Evolutionary conservation across 2,888 invertebrate genomes (phyloP).

Genomic region (Nomada ferruginata): DNA sequence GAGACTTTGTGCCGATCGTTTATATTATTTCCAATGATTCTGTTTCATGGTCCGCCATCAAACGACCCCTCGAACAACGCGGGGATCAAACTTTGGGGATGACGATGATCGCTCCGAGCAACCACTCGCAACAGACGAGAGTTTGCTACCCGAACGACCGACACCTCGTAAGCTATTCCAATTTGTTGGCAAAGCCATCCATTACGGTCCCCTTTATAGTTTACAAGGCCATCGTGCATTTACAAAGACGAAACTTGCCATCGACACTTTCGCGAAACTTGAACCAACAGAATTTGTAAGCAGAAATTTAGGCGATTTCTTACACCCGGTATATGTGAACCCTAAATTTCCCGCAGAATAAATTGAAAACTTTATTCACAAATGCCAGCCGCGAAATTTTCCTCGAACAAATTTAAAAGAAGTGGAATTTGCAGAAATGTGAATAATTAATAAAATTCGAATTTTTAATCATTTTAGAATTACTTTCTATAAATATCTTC

Average conservation of each 20-base stretch:
- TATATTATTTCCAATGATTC: background rate
- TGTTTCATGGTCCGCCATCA: background rate
- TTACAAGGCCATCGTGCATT: background rate
- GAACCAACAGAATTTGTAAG: too few relatives aligned
- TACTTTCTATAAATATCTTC: too few relatives aligned
- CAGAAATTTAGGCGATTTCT: too few relatives aligned
- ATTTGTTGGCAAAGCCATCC: constrained; percentile 36
- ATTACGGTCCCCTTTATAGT: constrained; percentile 31
- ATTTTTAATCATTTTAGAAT: too few relatives aligned
- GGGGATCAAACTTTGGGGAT: background rate
- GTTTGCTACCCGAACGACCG: constrained; percentile 28
- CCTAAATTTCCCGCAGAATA: too few relatives aligned
- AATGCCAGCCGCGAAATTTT: background rate
- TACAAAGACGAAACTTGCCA: background rate
- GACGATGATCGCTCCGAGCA: constrained; percentile 6
- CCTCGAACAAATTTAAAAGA: background rate
- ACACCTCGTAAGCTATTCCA: constrained; percentile 43
- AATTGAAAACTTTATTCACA: too few relatives aligned
- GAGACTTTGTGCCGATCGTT: background rate
- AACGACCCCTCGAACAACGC: constrained; percentile 11
- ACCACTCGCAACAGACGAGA: background rate
- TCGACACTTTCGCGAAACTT: background rate
- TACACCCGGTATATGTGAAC: too few relatives aligned
- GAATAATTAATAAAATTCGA: too few relatives aligned
- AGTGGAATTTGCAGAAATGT: too few relatives aligned